Base-by-base conservation (phyloP, 2,888 invertebrate species). In the Leuctra nigra region DNA sequence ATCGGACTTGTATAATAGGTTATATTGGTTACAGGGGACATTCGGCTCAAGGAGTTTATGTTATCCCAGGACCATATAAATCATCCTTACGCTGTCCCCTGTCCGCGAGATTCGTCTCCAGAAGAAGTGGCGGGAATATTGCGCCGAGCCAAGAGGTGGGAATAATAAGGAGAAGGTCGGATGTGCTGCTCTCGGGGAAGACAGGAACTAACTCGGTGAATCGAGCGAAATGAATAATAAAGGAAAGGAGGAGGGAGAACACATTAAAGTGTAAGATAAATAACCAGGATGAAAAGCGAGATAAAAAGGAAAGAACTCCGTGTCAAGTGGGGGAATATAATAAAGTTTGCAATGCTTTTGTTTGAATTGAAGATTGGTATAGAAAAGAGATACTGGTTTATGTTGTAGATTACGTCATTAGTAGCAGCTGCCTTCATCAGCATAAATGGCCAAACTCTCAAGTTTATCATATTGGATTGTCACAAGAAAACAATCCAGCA, bases 321-420 rank as follows among this genome's bases (percentile, higher is more conserved):
- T n/a, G 29, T 29, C 11, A 11, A 29, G 29, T 29, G 6, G 29
- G 29, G 11, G 11, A 29, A 7, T 29, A 29, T 29, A 29, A 29
- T 6, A 29, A 29, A 11, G 6, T 29, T 6, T 29, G 29, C 11
- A 11, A 29, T 11, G 29, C 29, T 29, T 29, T 29, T 29, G 29
- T 29, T 29, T n/a, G n/a, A n/a, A n/a, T 29, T 11, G 29, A 29
- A 29, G 29, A 29, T 7, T 29, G 29, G 29, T 7, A 29, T 29
- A 29, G 11, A 29, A 11, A 29, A 29, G 29, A 29, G 29, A 7
- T n/a, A n/a, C n/a, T 29, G 29, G 29, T 29, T 29, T 29, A 29
- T 44, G 11, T 22, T 39, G 44, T 29, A 44, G 54, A 54, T 54
- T 39, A 54, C 20, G 54, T 29, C 54, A 54, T 54, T 54, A 54